phyloP scores from a whole-genome alignment of 1,140 invertebrate genomes.

The Diprion similis region DNA sequence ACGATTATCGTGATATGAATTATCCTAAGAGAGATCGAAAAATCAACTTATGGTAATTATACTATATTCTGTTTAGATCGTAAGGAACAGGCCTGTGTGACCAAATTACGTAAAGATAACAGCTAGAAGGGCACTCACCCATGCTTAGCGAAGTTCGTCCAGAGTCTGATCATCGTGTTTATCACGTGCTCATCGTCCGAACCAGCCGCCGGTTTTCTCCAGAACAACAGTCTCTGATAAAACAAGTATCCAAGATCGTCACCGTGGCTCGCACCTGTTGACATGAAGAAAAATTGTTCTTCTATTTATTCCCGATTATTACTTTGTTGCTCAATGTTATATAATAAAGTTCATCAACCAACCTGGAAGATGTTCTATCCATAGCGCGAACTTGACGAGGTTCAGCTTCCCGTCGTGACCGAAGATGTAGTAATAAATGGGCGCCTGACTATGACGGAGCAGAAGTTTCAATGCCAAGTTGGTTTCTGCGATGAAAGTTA shows the following conservation, averaged over 20 bases:
- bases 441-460: conserved; percentile 17
- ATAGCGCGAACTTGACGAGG: neutral
- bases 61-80: neutral
- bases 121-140: neutral
- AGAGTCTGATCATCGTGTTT: neutral
- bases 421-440: conserved; percentile 21
- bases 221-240: conserved; percentile 19
- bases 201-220: neutral
- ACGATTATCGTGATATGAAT: neutral
- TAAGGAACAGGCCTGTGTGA: too few species aligned
- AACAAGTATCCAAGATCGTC: conserved; percentile 38
- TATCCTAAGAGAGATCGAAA: neutral
- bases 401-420: conserved; percentile 19
- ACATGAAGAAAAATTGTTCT: neutral
- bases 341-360: neutral
- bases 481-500: conserved; percentile 26
- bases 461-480: conserved; percentile 30
- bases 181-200: neutral
- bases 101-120: neutral
- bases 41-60: neutral
- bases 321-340: neutral
- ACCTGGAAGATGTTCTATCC: neutral
- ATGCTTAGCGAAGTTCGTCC: conserved; percentile 10
- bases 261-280: conserved; percentile 28
- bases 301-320: neutral